Conservation (phyloP, 1,140 invertebrate species). For the Trichogramma pretiosum region DNA sequence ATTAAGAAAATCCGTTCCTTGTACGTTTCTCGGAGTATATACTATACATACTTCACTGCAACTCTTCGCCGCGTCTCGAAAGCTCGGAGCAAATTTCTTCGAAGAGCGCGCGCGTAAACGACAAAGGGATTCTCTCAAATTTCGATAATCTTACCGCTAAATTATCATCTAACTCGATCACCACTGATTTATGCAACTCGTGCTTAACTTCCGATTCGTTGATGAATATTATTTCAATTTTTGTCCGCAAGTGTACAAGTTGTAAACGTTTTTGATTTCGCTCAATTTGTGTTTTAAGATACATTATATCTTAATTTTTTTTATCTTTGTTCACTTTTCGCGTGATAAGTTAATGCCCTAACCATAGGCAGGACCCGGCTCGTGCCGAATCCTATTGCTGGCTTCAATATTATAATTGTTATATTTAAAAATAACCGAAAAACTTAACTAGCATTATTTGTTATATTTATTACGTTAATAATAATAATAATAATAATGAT, state of each 20-base stretch:
- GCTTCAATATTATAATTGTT: constrained; percentile 24
- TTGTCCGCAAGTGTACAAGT: no score
- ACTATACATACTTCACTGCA: constrained; percentile 7
- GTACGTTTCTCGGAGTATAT: constrained; percentile 9
- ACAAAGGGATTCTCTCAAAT: constrained; percentile 27
- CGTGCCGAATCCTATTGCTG: constrained; percentile 43
- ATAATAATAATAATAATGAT: no score
- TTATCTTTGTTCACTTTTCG: no score
- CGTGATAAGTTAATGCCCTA: constrained; percentile 47
- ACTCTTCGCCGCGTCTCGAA: no score
- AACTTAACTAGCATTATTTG: constrained; percentile 34
- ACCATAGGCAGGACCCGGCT: constrained; percentile 41
- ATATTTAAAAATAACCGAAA: constrained; percentile 12
- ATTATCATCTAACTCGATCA: constrained; percentile 13
- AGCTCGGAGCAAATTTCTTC: no score
- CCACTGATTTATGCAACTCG: no score
- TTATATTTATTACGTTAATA: no score
- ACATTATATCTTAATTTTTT: no score
- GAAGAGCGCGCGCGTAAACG: constrained; percentile 25
- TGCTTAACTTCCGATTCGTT: no score
- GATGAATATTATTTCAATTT: no score
- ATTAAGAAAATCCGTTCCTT: constrained; percentile 26
- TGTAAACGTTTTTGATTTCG: no score
- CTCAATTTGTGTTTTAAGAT: no score
- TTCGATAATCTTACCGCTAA: constrained; percentile 22